Base-by-base conservation (phyloP, 2,113 vertebrate species). In the Hyperoodon ampullatus region DNA sequence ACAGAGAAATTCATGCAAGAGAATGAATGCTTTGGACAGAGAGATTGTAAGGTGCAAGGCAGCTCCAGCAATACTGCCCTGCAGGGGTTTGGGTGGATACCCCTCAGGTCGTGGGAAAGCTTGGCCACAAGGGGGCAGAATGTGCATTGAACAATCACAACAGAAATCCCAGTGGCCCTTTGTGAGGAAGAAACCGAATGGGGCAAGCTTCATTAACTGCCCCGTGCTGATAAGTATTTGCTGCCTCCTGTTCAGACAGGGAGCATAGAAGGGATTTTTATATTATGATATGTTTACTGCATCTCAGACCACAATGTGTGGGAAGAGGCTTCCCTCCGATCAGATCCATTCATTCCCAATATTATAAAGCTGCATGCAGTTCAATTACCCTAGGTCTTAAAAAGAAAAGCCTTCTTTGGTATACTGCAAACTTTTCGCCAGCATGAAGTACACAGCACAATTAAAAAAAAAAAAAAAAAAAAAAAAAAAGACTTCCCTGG, bases 81-180 rank as follows among this genome's bases (percentile, higher is more conserved):
- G 68, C 18, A 16, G 14, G 30, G 44, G 68, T 42, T 44, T 28
- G 18, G 8, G 4, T 4, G 39, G 75, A 35, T 84, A 35, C 77
- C 78, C 94, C 83, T 39, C 12, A 6, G 89, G 80, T 30, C 5
- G 1, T 88, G 83, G 82, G 92, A 92, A 60, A 72, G 8, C 61
- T 85, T 97, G 68, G 60, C 95, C 97, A 90, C 98, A 88, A 97
- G 98, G 94, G 97, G 96, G 95, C 97, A 98, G 82, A 93, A 53
- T 93, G 60, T 61, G 70, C 94, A 91, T 14, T 97, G 92, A 95
- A 68, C 83, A 92, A 77, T n/a, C 39, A 39, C 16, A 55, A 44
- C 78, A 50, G 55, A 93, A 61, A 19, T 39, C 35, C 30, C 47
- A 58, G 7, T 0, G 80, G 58, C 66, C 35, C 26, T 55, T 74